These are phyloP conservation scores for Arrhopalites spinosus DNA, from an alignment of 2,888 invertebrate genomes.

Conservation along the genomic window DNA sequence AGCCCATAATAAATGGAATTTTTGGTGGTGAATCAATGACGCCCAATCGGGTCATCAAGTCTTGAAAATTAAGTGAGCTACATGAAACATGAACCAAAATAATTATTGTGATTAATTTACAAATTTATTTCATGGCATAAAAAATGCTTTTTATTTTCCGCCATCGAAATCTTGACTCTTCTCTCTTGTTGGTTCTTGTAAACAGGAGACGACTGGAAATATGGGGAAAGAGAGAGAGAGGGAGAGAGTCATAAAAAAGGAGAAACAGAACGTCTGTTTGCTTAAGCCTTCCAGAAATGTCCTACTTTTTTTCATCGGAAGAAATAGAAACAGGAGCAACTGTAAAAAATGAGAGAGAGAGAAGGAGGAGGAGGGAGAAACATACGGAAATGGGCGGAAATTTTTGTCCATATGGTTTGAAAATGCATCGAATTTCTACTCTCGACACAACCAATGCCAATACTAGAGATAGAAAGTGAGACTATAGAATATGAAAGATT, in stretches of 20 bases:
- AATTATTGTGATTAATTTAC: background rate
- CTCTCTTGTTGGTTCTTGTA: background rate
- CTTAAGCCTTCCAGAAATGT: no score
- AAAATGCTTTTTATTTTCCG: background rate
- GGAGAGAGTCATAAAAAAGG: background rate
- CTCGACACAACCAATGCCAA: no score
- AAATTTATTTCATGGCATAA: no score
- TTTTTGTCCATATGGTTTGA: background rate
- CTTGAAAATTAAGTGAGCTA: constrained; percentile 87
- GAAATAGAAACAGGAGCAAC: background rate
- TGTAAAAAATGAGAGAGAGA: background rate
- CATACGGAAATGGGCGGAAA: background rate
- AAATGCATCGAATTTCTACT: background rate
- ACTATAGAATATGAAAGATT: background rate
- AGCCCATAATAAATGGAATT: constrained; percentile 85
- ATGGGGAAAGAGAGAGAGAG: background rate
- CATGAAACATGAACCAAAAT: constrained; percentile 6
- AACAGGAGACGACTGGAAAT: background rate
- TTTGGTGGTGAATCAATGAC: constrained; percentile 86
- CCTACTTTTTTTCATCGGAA: no score
- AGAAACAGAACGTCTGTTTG: background rate
- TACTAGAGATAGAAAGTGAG: background rate
- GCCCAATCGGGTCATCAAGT: constrained; percentile 85
- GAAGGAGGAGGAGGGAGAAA: background rate
- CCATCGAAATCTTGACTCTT: background rate